phyloP scores from a whole-genome alignment of 2,113 vertebrate genomes.

The Galeopterus variegatus region DNA sequence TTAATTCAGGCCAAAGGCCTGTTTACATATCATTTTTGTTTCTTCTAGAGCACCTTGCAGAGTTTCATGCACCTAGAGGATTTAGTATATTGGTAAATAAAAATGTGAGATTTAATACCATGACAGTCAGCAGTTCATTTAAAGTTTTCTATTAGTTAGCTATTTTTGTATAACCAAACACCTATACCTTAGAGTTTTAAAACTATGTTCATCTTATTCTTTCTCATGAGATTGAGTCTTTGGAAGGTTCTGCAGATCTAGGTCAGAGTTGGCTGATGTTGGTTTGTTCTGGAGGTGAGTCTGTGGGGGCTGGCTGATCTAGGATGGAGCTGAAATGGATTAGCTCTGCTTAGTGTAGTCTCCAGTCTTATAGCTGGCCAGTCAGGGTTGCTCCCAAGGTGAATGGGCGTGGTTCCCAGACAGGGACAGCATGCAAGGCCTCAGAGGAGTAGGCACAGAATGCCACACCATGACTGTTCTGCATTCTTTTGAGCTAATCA shows the following conservation, averaged over 20 bases:
- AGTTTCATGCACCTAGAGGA: neutral
- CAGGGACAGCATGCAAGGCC: rapidly evolving
- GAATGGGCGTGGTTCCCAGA: neutral
- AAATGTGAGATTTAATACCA: neutral
- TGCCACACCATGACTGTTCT: rapidly evolving
- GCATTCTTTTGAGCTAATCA: neutral
- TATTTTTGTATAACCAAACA: neutral
- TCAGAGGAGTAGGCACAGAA: neutral
- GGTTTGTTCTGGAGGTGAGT: too few relatives aligned
- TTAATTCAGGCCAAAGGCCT: neutral
- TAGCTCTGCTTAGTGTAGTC: too few relatives aligned
- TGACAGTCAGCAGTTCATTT: neutral
- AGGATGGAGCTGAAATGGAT: rapidly evolving
- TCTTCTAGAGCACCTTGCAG: neutral
- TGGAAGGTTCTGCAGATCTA: neutral
- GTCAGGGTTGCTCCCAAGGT: neutral
- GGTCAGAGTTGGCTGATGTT: neutral
- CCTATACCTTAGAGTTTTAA: neutral
- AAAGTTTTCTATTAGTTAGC: neutral
- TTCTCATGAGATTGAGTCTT: neutral
- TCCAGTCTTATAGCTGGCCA: rapidly evolving
- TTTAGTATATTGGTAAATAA: slow-evolving; percentile 33
- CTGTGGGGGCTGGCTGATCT: neutral
- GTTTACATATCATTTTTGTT: slow-evolving; percentile 31
- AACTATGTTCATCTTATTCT: neutral